Conservation (phyloP, 2,113 vertebrate species). For the Struthio camelus region DNA sequence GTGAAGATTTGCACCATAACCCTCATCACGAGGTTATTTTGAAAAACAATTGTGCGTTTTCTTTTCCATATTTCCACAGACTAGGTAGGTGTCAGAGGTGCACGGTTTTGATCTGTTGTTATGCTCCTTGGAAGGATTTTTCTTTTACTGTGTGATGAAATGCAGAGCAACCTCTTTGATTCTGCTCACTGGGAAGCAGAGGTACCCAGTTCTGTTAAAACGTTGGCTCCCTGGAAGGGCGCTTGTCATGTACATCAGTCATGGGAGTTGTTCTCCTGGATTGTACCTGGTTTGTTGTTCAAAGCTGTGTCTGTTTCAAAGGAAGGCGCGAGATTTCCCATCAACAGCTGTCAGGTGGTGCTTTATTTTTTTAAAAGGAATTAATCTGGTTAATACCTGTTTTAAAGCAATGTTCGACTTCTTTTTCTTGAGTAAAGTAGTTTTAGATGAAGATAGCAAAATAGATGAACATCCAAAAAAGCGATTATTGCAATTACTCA, state of each 20-base stretch:
- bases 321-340: neutral
- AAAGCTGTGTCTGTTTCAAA: neutral
- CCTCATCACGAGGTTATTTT: neutral
- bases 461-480: neutral
- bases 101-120: neutral
- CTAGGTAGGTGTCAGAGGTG: neutral
- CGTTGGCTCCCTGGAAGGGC: neutral
- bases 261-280: neutral
- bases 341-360: neutral
- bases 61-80: neutral
- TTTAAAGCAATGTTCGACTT: neutral
- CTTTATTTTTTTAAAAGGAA: neutral
- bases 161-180: neutral
- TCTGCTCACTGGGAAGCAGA: neutral
- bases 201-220: neutral
- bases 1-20: neutral
- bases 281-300: neutral
- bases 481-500: neutral
- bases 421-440: neutral
- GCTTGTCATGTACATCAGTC: neutral
- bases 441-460: neutral
- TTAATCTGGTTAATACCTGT: neutral
- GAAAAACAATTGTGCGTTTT: fast-evolving
- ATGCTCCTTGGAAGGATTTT: neutral
- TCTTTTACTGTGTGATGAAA: neutral